Percentiles rank a stretch among this genome's conserved stretches.
These are phyloP conservation scores for Athene noctua DNA, from an alignment of 2,113 vertebrate species.

Conservation along the genomic window DNA sequence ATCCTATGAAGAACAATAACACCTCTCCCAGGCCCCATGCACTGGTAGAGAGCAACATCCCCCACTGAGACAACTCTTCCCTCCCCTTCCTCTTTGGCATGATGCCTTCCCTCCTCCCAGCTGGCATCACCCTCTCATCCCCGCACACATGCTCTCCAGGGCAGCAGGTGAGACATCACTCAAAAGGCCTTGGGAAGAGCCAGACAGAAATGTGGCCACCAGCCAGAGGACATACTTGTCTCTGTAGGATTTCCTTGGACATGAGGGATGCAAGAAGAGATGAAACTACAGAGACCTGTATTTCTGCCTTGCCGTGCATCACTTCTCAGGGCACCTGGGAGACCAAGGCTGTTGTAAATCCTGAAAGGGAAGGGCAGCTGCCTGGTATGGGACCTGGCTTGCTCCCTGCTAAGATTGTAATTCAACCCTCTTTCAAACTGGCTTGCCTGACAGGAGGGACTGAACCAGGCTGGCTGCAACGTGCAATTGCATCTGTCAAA, in stretches of 20 bases:
- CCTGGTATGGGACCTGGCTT: neutral
- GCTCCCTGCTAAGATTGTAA: neutral
- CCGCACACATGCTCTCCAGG: rapidly evolving
- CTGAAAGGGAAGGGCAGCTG: neutral
- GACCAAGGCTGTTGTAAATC: neutral
- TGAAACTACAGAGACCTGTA: neutral
- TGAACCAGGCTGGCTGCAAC: neutral
- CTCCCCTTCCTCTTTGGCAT: rapidly evolving
- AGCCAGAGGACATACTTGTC: neutral
- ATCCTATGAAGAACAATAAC: neutral
- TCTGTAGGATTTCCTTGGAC: neutral
- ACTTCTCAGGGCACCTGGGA: neutral
- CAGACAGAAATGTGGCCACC: neutral
- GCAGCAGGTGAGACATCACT: rapidly evolving
- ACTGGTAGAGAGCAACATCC: neutral
- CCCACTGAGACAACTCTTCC: neutral
- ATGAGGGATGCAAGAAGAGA: neutral
- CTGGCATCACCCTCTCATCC: neutral
- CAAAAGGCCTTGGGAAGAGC: neutral
- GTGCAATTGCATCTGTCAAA: neutral
- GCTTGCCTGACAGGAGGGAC: neutral
- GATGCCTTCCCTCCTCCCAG: neutral
- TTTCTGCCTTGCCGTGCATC: rapidly evolving
- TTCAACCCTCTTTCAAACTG: neutral
- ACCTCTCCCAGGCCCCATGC: rapidly evolving